phyloP scores from a whole-genome alignment of 1,140 invertebrate genomes.

The Drosophila parvula region DNA sequence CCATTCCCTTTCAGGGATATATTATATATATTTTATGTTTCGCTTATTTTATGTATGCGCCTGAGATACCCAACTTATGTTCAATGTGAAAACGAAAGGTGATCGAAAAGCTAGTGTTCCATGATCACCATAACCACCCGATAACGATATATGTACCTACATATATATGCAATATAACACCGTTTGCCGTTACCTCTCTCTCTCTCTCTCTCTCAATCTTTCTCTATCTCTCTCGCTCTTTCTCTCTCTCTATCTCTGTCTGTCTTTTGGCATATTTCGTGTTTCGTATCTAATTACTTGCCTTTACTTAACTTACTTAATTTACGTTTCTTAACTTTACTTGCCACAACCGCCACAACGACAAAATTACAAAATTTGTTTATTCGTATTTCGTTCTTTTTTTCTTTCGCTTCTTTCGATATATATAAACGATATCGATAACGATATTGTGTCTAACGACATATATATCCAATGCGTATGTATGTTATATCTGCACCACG shows the following conservation, averaged over 20 bases:
- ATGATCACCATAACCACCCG: background rate
- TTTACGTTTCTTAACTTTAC: conserved; percentile 17
- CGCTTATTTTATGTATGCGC: conserved; percentile 17
- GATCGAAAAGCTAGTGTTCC: conserved; percentile 19
- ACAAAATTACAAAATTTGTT: conserved; percentile 60
- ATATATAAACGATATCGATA: conserved; percentile 40
- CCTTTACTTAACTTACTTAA: conserved; percentile 8
- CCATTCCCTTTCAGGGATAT: background rate
- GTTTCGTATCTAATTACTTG: conserved; percentile 34
- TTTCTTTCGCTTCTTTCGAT: conserved; percentile 66
- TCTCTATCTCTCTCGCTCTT: conserved; percentile 5
- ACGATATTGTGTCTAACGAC: conserved; percentile 44
- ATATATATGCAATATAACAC: conserved; percentile 10
- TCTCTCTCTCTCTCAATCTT: conserved; percentile 4
- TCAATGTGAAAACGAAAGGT: conserved; percentile 5
- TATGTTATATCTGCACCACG: conserved; percentile 70
- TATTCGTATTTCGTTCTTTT: conserved; percentile 68
- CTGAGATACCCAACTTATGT: conserved; percentile 8
- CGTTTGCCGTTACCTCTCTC: conserved; percentile 32
- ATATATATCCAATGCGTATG: conserved; percentile 53
- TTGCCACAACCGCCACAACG: conserved; percentile 36
- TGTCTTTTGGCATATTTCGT: conserved; percentile 41
- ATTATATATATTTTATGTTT: background rate
- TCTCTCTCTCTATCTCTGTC: conserved; percentile 28
- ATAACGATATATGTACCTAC: conserved; percentile 11